Evolutionary conservation across 2,797 vertebrate species (phyloP), one percentile per base, ranked within the genome.

Genomic region (Chaetophractus vellerosus): DNA sequence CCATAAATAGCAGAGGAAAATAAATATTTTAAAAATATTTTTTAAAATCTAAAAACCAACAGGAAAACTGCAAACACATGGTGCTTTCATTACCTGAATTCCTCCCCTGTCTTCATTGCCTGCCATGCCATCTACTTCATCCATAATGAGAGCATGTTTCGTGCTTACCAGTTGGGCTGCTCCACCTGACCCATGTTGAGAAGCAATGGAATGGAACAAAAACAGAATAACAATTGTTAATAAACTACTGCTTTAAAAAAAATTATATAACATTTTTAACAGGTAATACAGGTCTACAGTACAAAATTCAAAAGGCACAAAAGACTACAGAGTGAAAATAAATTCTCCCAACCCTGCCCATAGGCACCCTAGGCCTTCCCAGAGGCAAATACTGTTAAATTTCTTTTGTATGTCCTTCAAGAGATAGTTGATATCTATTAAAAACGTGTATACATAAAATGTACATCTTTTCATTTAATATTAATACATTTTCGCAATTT

Each of bases 51-150:
- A 79, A 74, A 59, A 66, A 21, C 21, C 15, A 84, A 64, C 18
- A 85, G 48, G 78, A 50, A 88, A 71, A 59, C 36, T 71, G 31
- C 4, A 71, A 69, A 63, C 41, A 28, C 4, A 10, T 2, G 11
- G 31, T 12, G 26, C 6, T 36, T 15, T 21, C 26, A 3, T 98
- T 97, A 99, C 99, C 99, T 99, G 99, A 90, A 99, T 99, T 96
- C 99, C 99, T 91, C 99, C 99, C 31, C 99, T 98, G 98, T 99
- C 99, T 98, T 99, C 99, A 71, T 98, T 99, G 90, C 99, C 99
- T 24, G 99, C 99, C 99, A 99, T 99, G 74, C 99, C 99, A 28
- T 99, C 99, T n/a, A 99, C 99, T 98, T 99, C 99, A 87, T 99
- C 99, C 99, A 99, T 99, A 98, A 99, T 99, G 93, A 99, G 98